Evolutionary conservation across 2,113 vertebrate genomes (phyloP), one percentile per base, ranked within the genome.

Genomic region (Pardalotus punctatus): DNA sequence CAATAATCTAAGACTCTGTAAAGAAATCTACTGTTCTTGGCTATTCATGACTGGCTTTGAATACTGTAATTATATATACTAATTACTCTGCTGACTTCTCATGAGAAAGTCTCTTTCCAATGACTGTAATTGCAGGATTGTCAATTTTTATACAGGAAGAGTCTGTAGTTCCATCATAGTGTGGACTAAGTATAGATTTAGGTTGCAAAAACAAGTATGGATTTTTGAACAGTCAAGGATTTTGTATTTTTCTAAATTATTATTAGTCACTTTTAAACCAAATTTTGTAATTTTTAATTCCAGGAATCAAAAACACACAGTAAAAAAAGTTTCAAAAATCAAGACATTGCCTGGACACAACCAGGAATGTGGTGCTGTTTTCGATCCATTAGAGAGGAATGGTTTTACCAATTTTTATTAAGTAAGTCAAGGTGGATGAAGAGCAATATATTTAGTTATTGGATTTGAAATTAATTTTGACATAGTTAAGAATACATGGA

Each of bases 341-440:
- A 87, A 54, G 29, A 69, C 10, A 60, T 72, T 56, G 6, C 19
- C 24, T 50, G 35, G 76, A 77, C 9, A 42, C 5, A 67, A 58
- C 7, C 3, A 58, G 14, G 14, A 83, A 35, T 20, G 3, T 43
- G 6, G 5, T 16, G 7, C 11, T 64, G 9, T 0, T 64, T 36
- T 58, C 11, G 4, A 72, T 31, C 14, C 25, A 42, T 20, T 9
- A 12, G 33, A 43, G 3, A 27, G 5, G 23, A 54, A 76, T 20
- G 14, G 50, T 28, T 64, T 81, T 62, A 35, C 4, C 16, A 18
- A 21, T 38, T 81, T 25, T 23, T 36, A 47, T 48, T 29, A 69
- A n/a, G 3, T 53, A 40, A 35, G 8, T 24, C 40, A 64, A 25
- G 14, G 24, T 53, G 17, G 35, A 62, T 35, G 21, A 93, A 73